Evolutionary conservation across 2,797 vertebrate species (phyloP).

Genomic region (Catharus ustulatus): DNA sequence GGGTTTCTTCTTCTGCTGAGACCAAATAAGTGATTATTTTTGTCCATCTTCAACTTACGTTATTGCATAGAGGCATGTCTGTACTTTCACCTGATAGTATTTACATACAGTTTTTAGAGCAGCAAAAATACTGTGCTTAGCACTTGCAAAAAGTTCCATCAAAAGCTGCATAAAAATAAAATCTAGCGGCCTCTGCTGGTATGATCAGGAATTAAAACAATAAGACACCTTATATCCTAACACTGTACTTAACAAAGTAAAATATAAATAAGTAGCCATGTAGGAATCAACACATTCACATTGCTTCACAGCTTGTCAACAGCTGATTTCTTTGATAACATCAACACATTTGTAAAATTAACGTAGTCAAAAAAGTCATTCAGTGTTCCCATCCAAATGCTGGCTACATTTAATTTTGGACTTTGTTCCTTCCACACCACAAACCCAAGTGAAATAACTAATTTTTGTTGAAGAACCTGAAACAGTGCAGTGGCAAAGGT

Average conservation of each 20-base stretch:
- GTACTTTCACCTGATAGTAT: not conserved
- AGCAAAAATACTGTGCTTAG: not conserved
- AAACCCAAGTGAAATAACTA: not conserved
- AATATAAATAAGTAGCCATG: not conserved
- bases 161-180: not conserved
- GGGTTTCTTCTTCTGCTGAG: not conserved
- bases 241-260: not conserved
- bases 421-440: not conserved
- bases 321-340: not conserved
- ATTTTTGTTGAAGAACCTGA: not conserved
- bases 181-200: not conserved
- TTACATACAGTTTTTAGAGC: not conserved
- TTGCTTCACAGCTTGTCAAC: not conserved
- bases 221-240: not conserved
- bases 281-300: not conserved
- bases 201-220: not conserved
- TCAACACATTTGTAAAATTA: not conserved
- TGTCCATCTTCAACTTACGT: not conserved
- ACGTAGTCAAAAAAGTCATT: accelerated
- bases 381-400: not conserved
- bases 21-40: not conserved
- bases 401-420: not conserved
- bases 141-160: not conserved
- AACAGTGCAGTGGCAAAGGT: not conserved
- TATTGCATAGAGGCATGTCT: not conserved